These are phyloP conservation scores for Coleophora flavipennella DNA, from an alignment of 2,888 invertebrate genomes.

Conservation along the genomic window DNA sequence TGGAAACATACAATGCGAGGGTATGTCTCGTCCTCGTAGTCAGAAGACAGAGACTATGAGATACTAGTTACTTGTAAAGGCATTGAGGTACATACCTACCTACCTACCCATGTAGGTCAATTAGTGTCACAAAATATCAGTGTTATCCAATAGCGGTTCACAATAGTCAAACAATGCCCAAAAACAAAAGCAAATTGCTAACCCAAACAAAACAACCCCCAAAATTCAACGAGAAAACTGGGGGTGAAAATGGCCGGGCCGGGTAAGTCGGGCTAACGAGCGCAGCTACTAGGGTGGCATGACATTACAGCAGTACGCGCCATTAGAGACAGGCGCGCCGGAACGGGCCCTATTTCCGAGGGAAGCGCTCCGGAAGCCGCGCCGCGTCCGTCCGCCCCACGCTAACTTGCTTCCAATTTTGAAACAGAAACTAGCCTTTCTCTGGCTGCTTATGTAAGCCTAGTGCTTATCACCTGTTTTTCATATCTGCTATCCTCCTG, in stretches of 20 bases:
- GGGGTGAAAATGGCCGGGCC: slow-evolving; percentile 11
- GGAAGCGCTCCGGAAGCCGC: slow-evolving; percentile 63
- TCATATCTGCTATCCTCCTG: slow-evolving; percentile 1
- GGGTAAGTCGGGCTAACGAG: slow-evolving; percentile 39
- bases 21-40: no score
- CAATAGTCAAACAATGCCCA: slow-evolving; percentile 13
- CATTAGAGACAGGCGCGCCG: slow-evolving; percentile 37
- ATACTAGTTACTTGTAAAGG: no score
- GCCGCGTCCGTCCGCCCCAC: slow-evolving; percentile 46
- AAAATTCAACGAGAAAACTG: background rate
- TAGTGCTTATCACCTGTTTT: slow-evolving; percentile 21
- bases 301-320: slow-evolving; percentile 55
- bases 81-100: no score
- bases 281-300: slow-evolving; percentile 54
- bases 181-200: slow-evolving; percentile 18
- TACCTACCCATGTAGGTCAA: no score
- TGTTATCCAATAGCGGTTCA: no score
- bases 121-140: no score
- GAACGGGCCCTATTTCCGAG: slow-evolving; percentile 70
- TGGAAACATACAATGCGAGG: no score
- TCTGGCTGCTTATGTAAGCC: slow-evolving; percentile 31
- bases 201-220: background rate
- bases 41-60: no score
- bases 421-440: no score
- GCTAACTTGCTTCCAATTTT: slow-evolving; percentile 23